Base-by-base conservation (phyloP, 2,888 invertebrate genomes). In the Scelioninae gen. 1 region DNA sequence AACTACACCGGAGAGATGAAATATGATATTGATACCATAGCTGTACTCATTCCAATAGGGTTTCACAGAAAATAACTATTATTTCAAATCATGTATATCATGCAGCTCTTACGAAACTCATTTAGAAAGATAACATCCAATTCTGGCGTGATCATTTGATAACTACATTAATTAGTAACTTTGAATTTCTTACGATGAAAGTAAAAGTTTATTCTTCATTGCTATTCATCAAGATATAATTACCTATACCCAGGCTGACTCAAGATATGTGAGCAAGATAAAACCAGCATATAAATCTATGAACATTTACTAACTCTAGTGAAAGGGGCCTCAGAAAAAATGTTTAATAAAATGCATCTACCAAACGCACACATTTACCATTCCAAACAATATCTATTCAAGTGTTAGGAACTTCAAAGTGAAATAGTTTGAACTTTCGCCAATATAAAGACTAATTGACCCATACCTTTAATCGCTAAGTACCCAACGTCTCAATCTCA, bases 211-310 rank as follows among this genome's bases (percentile, higher is more conserved):
- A 56, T 38, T 38, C 56, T 3, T n/a, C 34, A 15, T 9, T 8
- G 31, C 34, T 63, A 63, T 34, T 63, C 49, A 63, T 63, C 16
- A 47, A 63, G 10, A 29, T 40, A 40, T 43, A 53, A 51, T 63
- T 51, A 53, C 38, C 38, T 16, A 38, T 51, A 53, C 38, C 38
- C 11, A 38, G 49, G 38, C 51, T 8, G 23, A 65, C 51, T 51
- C 38, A 23, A 65, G 51, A 63, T 63, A 63, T 34, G 62, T 34
- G 47, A 51, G 38, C 51, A 40, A n/a, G 65, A 65, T 65, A 65
- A 65, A 65, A 51, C 51, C 38, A 49, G 51, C 51, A 51, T 65
- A 51, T 51, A 51, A 65, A 65, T 51, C 8, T 51, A 23, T 15
- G 16, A 65, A 23, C 51, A 51, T 65, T 51, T 65, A 38, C 51